A percentile compares a stretch with the other conserved stretches of the same genome.
Conservation (phyloP, 2,888 invertebrate species). For the Rhimphoctona megacephalus region DNA sequence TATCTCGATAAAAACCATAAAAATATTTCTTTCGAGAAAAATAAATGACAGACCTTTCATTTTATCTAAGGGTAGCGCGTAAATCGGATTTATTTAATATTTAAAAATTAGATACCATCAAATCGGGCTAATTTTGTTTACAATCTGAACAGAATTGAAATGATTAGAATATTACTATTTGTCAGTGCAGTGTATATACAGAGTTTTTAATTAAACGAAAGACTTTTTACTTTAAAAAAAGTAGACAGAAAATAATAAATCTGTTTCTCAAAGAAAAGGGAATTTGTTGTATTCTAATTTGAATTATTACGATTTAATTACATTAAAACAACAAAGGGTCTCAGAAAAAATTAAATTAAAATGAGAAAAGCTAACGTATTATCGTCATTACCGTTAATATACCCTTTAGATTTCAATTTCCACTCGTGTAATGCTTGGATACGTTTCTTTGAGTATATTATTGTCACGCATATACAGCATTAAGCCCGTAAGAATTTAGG, state of each 20-base stretch:
- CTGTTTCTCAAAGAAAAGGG: background rate
- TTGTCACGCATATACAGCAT: slow-evolving; percentile 27
- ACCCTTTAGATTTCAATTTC: slow-evolving; percentile 6
- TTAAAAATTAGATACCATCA: too few relatives aligned
- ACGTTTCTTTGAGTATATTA: slow-evolving; percentile 23
- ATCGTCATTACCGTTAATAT: background rate
- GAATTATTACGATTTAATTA: background rate
- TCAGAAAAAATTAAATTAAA: background rate
- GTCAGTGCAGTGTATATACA: too few relatives aligned
- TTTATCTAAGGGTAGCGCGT: too few relatives aligned
- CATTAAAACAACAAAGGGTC: background rate
- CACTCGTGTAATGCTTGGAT: background rate
- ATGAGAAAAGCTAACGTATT: background rate
- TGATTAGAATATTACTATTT: too few relatives aligned
- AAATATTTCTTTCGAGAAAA: background rate
- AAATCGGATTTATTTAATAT: too few relatives aligned
- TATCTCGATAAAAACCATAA: background rate
- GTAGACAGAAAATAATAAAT: background rate
- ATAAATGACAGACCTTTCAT: too few relatives aligned
- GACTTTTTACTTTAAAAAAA: background rate
- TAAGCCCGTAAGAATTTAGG: slow-evolving; percentile 47
- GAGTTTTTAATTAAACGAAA: background rate
- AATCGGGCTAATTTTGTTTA: too few relatives aligned
- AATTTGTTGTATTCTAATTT: background rate
- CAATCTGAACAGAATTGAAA: too few relatives aligned